These are phyloP conservation scores for Bolborhynchus lineola DNA, from an alignment of 2,113 vertebrate species.

Conservation along the genomic window DNA sequence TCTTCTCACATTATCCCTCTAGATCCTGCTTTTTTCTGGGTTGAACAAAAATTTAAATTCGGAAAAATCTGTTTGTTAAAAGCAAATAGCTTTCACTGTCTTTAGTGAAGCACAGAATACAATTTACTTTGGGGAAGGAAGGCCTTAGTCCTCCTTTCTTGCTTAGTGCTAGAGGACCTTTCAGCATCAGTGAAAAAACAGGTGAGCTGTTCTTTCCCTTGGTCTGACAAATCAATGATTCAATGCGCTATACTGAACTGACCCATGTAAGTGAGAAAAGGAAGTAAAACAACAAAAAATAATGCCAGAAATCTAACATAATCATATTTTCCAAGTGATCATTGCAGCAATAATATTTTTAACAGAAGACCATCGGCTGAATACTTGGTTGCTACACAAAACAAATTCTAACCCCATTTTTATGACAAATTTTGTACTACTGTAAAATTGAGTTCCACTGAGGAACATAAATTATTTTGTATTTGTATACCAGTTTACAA, in stretches of 20 bases:
- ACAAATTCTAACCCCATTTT: neutral
- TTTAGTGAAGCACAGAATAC: neutral
- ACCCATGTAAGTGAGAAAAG: neutral
- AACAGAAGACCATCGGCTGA: neutral
- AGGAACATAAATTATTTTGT: neutral
- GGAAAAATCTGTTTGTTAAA: neutral
- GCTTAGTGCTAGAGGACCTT: neutral
- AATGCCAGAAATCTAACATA: neutral
- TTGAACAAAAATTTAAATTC: neutral
- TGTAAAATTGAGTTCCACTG: neutral
- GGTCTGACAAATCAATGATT: neutral
- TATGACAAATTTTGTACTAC: neutral
- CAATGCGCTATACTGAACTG: neutral
- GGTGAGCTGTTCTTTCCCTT: neutral
- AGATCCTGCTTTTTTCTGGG: neutral
- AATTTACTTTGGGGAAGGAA: neutral
- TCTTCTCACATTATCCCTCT: neutral
- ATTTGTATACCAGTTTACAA: neutral
- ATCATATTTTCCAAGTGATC: neutral
- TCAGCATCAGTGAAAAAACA: neutral
- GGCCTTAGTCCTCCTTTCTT: neutral
- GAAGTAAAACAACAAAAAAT: neutral
- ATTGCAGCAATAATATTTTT: neutral
- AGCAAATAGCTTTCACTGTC: neutral
- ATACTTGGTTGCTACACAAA: neutral